Evolutionary conservation across 2,797 vertebrate species (phyloP).

Genomic region (Leptatherina wallacei): DNA sequence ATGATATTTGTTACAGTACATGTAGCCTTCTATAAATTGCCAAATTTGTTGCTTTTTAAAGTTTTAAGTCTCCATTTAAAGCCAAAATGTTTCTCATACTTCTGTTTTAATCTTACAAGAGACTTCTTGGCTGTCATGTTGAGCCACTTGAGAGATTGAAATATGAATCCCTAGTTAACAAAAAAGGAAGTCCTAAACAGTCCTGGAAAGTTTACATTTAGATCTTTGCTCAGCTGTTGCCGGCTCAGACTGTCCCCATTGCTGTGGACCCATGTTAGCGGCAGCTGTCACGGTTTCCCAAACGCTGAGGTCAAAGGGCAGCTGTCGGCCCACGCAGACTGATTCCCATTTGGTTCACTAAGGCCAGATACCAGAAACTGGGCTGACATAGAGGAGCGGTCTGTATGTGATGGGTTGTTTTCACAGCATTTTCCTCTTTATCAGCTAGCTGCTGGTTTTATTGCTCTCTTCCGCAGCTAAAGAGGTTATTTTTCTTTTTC

Average conservation of each 20-base stretch:
- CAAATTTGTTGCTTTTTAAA: neutral
- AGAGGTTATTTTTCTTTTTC: conserved; percentile 19
- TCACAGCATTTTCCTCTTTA: conserved; percentile 62
- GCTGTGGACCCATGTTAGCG: conserved; percentile 37
- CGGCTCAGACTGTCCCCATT: conserved; percentile 20
- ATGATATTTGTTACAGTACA: neutral
- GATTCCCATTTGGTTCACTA: conserved; percentile 44
- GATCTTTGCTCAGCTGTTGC: conserved; percentile 78
- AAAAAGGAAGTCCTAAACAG: conserved; percentile 46
- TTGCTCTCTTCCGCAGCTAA: conserved; percentile 46
- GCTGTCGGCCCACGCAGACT: conserved; percentile 26
- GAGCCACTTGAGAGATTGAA: conserved; percentile 19
- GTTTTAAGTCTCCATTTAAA: neutral
- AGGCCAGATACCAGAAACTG: conserved; percentile 41
- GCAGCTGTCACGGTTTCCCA: conserved; percentile 80
- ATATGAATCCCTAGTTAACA: conserved; percentile 54
- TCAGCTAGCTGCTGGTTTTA: conserved; percentile 60
- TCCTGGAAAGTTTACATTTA: conserved; percentile 61
- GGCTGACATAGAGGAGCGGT: conserved; percentile 43
- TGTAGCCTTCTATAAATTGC: neutral
- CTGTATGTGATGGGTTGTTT: conserved; percentile 43
- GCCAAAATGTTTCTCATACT: neutral
- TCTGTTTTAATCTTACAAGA: neutral
- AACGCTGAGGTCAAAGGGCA: conserved; percentile 71
- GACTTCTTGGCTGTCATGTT: neutral